Percentiles rank a stretch among this genome's conserved stretches.
These are phyloP conservation scores for Riptortus pedestris DNA, from an alignment of 1,140 invertebrate species.

Conservation along the genomic window DNA sequence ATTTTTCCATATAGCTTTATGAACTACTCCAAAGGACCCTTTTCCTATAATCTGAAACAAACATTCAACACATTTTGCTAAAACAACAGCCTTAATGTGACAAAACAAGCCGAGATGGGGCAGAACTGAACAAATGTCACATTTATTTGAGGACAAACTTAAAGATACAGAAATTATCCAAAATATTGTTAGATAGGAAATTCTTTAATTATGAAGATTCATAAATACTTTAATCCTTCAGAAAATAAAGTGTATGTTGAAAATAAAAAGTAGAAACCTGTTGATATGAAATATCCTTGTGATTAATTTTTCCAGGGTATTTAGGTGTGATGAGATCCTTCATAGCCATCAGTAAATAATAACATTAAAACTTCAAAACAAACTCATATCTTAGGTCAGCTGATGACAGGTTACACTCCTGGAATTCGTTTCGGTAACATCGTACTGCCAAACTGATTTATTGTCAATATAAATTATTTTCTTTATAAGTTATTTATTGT, in stretches of 20 bases:
- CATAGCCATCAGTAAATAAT: neutral
- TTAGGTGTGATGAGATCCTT: neutral
- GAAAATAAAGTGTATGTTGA: too few species aligned
- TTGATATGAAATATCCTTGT: neutral
- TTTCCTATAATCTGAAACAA: conserved; percentile 69
- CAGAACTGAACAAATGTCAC: too few species aligned
- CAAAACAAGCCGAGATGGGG: neutral
- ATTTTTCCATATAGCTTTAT: conserved; percentile 74
- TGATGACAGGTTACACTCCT: neutral
- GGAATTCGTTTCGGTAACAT: too few species aligned
- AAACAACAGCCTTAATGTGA: neutral
- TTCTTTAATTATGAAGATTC: too few species aligned
- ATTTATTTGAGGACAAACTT: too few species aligned
- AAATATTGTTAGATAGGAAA: too few species aligned
- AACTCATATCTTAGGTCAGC: neutral
- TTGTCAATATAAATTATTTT: neutral
- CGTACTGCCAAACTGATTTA: too few species aligned
- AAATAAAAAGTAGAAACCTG: neutral
- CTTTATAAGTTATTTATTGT: too few species aligned
- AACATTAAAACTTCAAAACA: conserved; percentile 2
- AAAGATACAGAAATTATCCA: too few species aligned
- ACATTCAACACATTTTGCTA: neutral
- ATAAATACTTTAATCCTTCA: too few species aligned
- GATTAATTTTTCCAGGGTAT: neutral
- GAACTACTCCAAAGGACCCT: conserved; percentile 93